phyloP scores from a whole-genome alignment of 2,113 vertebrate species.

The Terrapene triunguis region DNA sequence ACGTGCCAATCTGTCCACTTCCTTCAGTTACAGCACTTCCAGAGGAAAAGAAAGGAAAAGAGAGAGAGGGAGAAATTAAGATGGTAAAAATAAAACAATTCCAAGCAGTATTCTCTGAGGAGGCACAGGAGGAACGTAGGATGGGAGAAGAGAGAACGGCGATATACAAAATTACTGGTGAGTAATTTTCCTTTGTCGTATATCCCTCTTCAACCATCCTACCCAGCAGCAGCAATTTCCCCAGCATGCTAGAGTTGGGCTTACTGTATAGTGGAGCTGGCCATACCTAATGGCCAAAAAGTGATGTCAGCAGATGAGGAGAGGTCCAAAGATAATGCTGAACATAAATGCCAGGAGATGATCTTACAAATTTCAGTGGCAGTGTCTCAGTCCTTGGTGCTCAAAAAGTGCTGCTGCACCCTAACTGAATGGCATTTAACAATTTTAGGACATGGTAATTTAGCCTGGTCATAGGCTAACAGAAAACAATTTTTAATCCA shows the following conservation, averaged over 20 bases:
- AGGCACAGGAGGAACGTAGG: neutral
- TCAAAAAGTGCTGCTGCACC: neutral
- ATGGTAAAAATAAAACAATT: slow-evolving; percentile 17
- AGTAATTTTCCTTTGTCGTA: neutral
- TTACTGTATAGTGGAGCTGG: neutral
- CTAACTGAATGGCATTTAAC: neutral
- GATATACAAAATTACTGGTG: slow-evolving; percentile 22
- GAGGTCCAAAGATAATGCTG: neutral
- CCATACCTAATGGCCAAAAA: slow-evolving; percentile 25
- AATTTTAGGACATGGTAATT: neutral
- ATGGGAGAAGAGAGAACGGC: slow-evolving; percentile 29
- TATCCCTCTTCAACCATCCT: slow-evolving; percentile 18
- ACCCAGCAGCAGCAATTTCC: slow-evolving; percentile 14
- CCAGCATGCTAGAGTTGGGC: slow-evolving; percentile 47
- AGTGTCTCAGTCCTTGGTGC: neutral
- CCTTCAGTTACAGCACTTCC: slow-evolving; percentile 44
- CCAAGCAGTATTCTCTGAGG: neutral
- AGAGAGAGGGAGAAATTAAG: slow-evolving; percentile 47
- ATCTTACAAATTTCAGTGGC: slow-evolving; percentile 4
- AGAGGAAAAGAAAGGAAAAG: slow-evolving; percentile 47
- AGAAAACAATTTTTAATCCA: neutral
- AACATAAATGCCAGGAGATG: slow-evolving; percentile 5
- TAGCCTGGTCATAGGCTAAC: neutral
- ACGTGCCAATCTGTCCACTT: neutral
- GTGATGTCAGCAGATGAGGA: slow-evolving; percentile 42